These are phyloP conservation scores for Emmelina monodactyla DNA, from an alignment of 2,888 invertebrate species.

Conservation along the genomic window DNA sequence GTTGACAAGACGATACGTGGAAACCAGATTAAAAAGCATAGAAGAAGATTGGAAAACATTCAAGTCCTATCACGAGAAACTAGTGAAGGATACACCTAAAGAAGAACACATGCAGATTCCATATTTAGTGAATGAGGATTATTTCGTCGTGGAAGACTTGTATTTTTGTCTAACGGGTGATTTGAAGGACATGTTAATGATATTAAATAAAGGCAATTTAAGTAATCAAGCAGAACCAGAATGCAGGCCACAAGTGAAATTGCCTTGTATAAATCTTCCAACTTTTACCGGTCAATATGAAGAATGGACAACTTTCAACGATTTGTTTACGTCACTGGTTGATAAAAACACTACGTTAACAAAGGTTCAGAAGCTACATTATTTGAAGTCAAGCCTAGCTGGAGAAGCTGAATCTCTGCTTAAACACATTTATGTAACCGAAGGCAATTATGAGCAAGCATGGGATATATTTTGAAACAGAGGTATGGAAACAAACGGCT, in stretches of 20 bases:
- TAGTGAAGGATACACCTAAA: neutral
- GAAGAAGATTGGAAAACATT: no score
- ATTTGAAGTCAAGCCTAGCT: constrained; percentile 4
- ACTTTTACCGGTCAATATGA: constrained; percentile 6
- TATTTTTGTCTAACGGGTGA: neutral
- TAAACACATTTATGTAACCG: constrained; percentile 6
- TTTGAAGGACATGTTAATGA: neutral
- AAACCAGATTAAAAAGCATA: no score
- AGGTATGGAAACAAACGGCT: constrained; percentile 6
- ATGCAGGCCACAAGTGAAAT: neutral
- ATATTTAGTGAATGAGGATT: neutral
- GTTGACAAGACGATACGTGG: no score
- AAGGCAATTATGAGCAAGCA: constrained; percentile 7
- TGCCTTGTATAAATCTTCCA: neutral
- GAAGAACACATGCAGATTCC: neutral
- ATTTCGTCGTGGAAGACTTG: neutral
- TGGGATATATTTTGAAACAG: constrained; percentile 8
- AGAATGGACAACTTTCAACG: constrained; percentile 7
- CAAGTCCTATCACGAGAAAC: no score
- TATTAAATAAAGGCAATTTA: neutral
- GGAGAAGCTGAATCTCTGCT: constrained; percentile 6
- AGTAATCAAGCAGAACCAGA: neutral
- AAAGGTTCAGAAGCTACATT: constrained; percentile 7
- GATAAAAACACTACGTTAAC: constrained; percentile 4
- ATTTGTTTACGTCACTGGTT: constrained; percentile 7